Base-by-base conservation (phyloP, 2,113 vertebrate genomes). In the Lynx canadensis region DNA sequence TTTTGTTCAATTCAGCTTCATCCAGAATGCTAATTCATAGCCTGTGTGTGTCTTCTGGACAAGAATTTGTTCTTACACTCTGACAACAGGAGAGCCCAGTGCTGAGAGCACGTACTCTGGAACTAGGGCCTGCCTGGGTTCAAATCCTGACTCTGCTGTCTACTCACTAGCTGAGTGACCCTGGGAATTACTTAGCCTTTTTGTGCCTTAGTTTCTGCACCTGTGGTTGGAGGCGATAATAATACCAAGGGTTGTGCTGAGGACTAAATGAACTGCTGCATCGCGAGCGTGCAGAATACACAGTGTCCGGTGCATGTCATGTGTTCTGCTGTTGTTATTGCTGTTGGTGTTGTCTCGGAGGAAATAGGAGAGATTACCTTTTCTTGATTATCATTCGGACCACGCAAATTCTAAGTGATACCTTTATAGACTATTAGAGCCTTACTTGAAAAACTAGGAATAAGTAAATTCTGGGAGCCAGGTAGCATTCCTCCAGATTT, bases 1-100 rank as follows among this genome's bases (percentile, higher is more conserved):
- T 88, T 93, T 93, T 71, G 65, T 91, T 81, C 86, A 81, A 14
- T 29, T 73, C 89, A 74, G 27, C 57, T 89, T 91, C 60, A 74
- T 91, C 76, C 19, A 84, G 89, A 84, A 50, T 23, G 81, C 25
- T 84, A 48, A 81, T 84, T 91, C 92, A 71, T 13, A 69, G 78
- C 4, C 19, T 23, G 29, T 94, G 3, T 84, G 23, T 92, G 10
- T 92, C 45, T 36, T 91, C 41, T 38, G 81, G 55, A 36, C 55
- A 31, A 84, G 7, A n/a, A 7, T 36, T 38, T 76, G 60, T 57
- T 29, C 31, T 29, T 55, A 41, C 15, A 31, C 74, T 84, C 80
- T 69, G 66, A 81, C 12, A 33, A 23, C 9, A 80, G 57, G 55
- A 69, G 33, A 60, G 4, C 29, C 0, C 76, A 14, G 19, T 65